phyloP scores from a whole-genome alignment of 2,113 vertebrate species.

The Cochlearius cochlearius region DNA sequence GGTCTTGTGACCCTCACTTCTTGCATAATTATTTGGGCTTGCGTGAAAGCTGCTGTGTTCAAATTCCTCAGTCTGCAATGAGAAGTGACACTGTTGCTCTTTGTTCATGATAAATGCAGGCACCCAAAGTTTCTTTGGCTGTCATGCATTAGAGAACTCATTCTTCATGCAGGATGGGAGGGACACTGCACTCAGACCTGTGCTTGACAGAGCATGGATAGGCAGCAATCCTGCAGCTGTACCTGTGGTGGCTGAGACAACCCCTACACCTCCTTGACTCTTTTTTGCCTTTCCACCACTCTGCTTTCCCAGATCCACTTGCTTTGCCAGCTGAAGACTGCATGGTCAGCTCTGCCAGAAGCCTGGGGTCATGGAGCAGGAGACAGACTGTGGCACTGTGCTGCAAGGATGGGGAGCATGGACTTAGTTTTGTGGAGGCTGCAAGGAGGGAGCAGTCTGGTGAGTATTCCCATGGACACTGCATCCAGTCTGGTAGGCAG shows the following conservation, averaged over 20 bases:
- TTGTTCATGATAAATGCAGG: not conserved
- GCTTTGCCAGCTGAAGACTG: not conserved
- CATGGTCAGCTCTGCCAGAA: not conserved
- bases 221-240: not conserved
- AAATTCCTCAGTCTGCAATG: not conserved
- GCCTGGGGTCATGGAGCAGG: not conserved
- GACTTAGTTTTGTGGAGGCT: not conserved
- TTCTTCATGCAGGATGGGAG: not conserved
- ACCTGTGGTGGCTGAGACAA: not conserved
- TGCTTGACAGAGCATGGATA: fast-evolving
- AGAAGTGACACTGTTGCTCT: not conserved
- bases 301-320: not conserved
- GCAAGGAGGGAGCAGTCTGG: not conserved
- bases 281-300: not conserved
- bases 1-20: not conserved
- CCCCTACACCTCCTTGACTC: not conserved
- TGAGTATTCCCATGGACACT: not conserved
- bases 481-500: not conserved
- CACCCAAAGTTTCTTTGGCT: not conserved
- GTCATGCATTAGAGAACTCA: not conserved
- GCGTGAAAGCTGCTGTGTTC: not conserved
- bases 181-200: fast-evolving
- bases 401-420: not conserved
- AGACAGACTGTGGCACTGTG: not conserved
- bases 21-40: not conserved